Evolutionary conservation across 2,888 invertebrate species (phyloP).

Genomic region (Ophioninae sp.): DNA sequence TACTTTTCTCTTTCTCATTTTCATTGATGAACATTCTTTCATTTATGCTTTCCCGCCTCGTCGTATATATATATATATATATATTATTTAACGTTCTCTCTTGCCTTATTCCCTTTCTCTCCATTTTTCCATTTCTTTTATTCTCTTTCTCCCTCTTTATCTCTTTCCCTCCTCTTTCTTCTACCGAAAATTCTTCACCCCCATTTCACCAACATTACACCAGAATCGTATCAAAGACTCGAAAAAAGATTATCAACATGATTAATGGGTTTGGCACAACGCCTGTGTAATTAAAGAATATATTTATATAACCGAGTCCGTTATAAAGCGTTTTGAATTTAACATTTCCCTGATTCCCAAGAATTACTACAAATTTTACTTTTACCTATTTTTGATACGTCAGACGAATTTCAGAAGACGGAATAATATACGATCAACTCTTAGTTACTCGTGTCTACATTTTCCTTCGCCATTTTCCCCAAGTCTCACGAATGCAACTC

Average conservation of each 20-base stretch:
- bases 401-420: background rate
- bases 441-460: background rate
- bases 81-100: too few species aligned
- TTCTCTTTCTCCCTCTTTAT: conserved; percentile 5
- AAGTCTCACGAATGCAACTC: conserved; percentile 30
- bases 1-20: too few species aligned
- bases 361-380: background rate
- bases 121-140: conserved; percentile 20
- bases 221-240: conserved; percentile 35
- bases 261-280: conserved; percentile 16
- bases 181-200: conserved; percentile 27
- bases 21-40: too few species aligned
- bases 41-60: too few species aligned
- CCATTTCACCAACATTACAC: conserved; percentile 32
- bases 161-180: conserved; percentile 3
- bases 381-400: background rate
- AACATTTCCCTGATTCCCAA: background rate
- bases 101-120: too few species aligned
- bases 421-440: background rate
- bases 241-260: conserved; percentile 10
- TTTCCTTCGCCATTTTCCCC: background rate
- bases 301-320: background rate
- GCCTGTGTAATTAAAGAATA: background rate
- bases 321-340: background rate
- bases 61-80: too few species aligned